Evolutionary conservation across 2,797 vertebrate genomes (phyloP), one percentile per base, ranked within the genome.

Genomic region (Microctenopoma steveboyesi): DNA sequence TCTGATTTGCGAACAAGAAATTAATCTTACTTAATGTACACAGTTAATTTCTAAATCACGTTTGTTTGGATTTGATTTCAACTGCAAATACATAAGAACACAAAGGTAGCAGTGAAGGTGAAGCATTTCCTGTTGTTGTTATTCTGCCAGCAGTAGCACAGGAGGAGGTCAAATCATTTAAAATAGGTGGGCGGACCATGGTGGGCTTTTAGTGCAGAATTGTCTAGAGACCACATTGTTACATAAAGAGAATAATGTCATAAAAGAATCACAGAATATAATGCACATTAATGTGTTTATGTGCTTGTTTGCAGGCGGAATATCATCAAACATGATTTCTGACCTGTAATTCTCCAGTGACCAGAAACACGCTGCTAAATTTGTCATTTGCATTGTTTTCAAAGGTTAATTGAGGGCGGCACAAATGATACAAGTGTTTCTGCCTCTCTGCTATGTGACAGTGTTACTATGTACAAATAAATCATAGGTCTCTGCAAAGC

Each of bases 401-500:
- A 39, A 42, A 64, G 11, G 43, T 53, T 25, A 40, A 49, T 68
- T 64, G 9, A 50, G 53, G 46, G 18, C 39, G 11, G 27, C 3
- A 28, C 6, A 49, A 56, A 28, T 48, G 39, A 64, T 54, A 37
- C 28, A 43, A 45, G 14, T 63, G 39, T 69, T 12, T 55, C 51
- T 68, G 56, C 18, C 35, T 7, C 43, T 64, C 51, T 74, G 65
- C 33, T 53, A 11, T 64, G 33, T 78, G 58, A 10, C 57, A 50
- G 51, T 28, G 16, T 62, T 61, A 57, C 48, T 27, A 15, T 43
- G 59, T 77, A 74, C 81, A 63, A 86, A 76, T 81, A 79, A 70
- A 65, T 79, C 63, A 64, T 14, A 57, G 58, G 43, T 69, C 77
- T 72, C 71, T 82, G 80, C 79, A 84, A 80, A 73, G 57, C 46